A percentile compares a stretch with the other conserved stretches of the same genome.
Evolutionary conservation across 2,113 vertebrate genomes (phyloP).

Genomic region (Xenotilapia longispinis): DNA sequence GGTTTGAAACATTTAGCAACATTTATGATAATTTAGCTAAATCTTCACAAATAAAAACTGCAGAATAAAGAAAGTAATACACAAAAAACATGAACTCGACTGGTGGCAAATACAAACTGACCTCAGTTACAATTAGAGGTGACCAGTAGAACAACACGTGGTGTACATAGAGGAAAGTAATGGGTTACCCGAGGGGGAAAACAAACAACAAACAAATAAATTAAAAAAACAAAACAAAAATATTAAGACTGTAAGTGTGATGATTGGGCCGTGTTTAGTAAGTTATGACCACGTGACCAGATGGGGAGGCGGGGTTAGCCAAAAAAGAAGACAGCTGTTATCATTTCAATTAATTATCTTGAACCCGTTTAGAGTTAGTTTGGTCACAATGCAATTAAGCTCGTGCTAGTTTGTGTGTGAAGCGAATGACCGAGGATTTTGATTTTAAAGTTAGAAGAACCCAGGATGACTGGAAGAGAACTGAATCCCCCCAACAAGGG

Average conservation of each 20-base stretch:
- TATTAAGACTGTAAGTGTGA: neutral
- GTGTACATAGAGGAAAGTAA: neutral
- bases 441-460: neutral
- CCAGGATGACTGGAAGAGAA: neutral
- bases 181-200: fast-evolving
- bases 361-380: neutral
- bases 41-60: neutral
- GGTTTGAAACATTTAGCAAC: fast-evolving
- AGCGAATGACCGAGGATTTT: fast-evolving
- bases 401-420: neutral
- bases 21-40: fast-evolving
- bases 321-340: fast-evolving
- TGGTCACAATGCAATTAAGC: neutral
- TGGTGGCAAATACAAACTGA: neutral
- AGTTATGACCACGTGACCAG: neutral
- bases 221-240: neutral
- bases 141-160: neutral
- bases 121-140: neutral
- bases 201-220: neutral
- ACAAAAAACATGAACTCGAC: neutral
- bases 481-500: fast-evolving
- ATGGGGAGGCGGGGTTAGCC: fast-evolving
- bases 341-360: neutral
- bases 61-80: neutral
- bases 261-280: fast-evolving